These are phyloP conservation scores for Andrena bucephala DNA, from an alignment of 2,888 invertebrate species.

Conservation along the genomic window DNA sequence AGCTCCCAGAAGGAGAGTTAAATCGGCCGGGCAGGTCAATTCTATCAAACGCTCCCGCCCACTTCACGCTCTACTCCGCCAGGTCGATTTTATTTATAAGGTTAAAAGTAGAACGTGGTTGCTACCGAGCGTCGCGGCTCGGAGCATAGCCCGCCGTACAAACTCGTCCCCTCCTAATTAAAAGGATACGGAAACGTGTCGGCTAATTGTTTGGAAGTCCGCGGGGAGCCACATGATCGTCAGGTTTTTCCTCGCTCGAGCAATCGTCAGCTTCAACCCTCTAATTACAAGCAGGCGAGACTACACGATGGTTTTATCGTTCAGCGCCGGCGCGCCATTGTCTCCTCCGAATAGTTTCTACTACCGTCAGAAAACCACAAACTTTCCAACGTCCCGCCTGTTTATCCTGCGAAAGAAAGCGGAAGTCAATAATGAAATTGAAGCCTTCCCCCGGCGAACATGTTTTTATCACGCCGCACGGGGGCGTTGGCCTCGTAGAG, in stretches of 20 bases:
- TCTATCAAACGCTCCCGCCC: neutral
- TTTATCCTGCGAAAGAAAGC: constrained; percentile 8
- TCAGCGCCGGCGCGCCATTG: neutral
- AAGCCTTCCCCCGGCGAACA: constrained; percentile 2
- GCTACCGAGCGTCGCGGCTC: neutral
- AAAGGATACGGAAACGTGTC: constrained; percentile 3
- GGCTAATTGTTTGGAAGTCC: constrained; percentile 7
- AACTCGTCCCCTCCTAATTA: constrained; percentile 5
- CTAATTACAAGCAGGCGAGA: neutral
- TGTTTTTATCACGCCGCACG: constrained; percentile 9
- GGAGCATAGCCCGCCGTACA: neutral
- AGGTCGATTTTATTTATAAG: constrained; percentile 23
- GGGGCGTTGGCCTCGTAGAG: constrained; percentile 10
- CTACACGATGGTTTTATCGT: neutral
- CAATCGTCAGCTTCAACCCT: constrained; percentile 7
- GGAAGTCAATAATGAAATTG: constrained; percentile 40
- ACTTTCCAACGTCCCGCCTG: neutral
- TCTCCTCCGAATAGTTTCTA: neutral
- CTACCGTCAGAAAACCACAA: neutral
- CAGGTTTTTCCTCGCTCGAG: neutral
- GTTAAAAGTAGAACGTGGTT: neutral
- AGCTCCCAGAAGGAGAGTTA: neutral
- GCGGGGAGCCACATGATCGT: neutral
- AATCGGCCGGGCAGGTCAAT: constrained; percentile 4
- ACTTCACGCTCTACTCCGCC: neutral